Conservation (phyloP, 1,140 invertebrate genomes). For the Orussus abietinus region DNA sequence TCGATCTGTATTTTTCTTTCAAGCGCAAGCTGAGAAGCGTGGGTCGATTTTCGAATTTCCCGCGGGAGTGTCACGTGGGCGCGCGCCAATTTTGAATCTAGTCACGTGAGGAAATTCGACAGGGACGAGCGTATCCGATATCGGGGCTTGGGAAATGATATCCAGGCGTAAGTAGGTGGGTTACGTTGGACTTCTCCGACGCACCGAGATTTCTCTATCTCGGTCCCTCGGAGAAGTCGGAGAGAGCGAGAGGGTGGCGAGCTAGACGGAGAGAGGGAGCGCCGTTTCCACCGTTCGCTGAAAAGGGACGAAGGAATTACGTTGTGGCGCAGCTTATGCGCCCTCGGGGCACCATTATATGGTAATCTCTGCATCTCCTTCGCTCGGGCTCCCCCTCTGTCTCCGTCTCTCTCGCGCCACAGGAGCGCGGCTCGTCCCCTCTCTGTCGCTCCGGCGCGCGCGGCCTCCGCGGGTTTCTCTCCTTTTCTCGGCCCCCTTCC, state of each 20-base stretch:
- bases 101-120: background rate
- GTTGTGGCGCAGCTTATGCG: slow-evolving; percentile 42
- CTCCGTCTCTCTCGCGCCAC: slow-evolving; percentile 11
- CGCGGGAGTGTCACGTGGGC: no score
- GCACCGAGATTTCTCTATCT: slow-evolving; percentile 21
- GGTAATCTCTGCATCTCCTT: slow-evolving; percentile 45
- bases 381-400: slow-evolving; percentile 11
- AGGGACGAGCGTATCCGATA: background rate
- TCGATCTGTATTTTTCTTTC: no score
- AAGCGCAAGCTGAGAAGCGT: no score
- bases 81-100: no score
- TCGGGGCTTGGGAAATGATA: no score
- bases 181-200: slow-evolving; percentile 36
- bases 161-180: slow-evolving; percentile 31
- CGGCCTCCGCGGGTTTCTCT: slow-evolving; percentile 19
- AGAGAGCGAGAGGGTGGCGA: slow-evolving; percentile 12
- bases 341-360: slow-evolving; percentile 50
- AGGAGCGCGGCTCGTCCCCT: slow-evolving; percentile 6
- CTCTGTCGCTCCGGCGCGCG: slow-evolving; percentile 9
- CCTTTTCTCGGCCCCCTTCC: slow-evolving; percentile 12
- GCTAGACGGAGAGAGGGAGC: slow-evolving; percentile 15
- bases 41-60: no score
- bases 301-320: slow-evolving; percentile 45
- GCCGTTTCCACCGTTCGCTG: slow-evolving; percentile 41
- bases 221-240: slow-evolving; percentile 1